These are phyloP conservation scores for Melozone crissalis DNA, from an alignment of 2,113 vertebrate species.

Conservation along the genomic window DNA sequence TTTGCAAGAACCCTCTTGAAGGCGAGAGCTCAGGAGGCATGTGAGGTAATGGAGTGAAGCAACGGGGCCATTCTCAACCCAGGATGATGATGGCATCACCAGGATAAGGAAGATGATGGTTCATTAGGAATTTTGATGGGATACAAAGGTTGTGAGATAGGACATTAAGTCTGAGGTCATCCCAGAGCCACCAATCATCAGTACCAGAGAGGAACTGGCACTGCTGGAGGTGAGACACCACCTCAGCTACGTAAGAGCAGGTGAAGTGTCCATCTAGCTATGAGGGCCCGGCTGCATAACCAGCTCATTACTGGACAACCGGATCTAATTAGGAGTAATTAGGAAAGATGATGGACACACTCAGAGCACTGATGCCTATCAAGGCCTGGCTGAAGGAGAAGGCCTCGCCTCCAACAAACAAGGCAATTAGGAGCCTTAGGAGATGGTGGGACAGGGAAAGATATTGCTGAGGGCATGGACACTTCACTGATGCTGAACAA, in stretches of 20 bases:
- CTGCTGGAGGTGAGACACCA: not conserved
- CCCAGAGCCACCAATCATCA: not conserved
- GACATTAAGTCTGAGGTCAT: slow-evolving; percentile 34
- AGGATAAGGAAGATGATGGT: not conserved
- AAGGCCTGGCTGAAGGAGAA: not conserved
- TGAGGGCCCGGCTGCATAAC: slow-evolving; percentile 1
- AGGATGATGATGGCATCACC: not conserved
- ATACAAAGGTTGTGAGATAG: not conserved
- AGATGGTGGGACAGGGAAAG: not conserved
- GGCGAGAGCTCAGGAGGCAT: accelerated
- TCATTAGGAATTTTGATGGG: not conserved
- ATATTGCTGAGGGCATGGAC: not conserved
- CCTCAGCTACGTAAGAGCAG: not conserved
- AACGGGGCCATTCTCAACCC: not conserved
- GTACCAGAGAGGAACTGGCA: not conserved
- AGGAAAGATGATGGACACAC: not conserved
- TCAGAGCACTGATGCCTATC: not conserved
- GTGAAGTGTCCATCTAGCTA: slow-evolving; percentile 19
- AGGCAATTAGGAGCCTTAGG: not conserved
- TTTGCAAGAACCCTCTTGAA: accelerated
- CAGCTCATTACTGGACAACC: slow-evolving; percentile 3
- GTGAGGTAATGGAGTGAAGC: not conserved
- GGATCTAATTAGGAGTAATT: slow-evolving; percentile 3
- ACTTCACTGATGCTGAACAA: accelerated
- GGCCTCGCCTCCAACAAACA: not conserved